A percentile compares a stretch with the other conserved stretches of the same genome.
Evolutionary conservation across 2,888 invertebrate genomes (phyloP).

Genomic region (Hetaerina titia): DNA sequence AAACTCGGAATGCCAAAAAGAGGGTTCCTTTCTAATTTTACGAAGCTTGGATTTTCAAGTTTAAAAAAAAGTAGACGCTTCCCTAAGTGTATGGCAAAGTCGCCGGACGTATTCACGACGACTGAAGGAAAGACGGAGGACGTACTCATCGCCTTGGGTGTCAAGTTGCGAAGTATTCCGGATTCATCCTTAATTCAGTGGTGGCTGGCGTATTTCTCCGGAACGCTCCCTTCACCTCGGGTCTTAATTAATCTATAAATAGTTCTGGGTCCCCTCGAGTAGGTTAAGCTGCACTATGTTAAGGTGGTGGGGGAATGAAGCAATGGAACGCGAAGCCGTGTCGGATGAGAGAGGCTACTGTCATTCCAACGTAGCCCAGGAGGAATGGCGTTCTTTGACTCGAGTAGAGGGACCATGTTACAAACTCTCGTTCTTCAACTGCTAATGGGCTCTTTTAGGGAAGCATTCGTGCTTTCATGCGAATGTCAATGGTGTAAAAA

Average conservation of each 20-base stretch:
- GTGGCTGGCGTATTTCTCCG: background rate
- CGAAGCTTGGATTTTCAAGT: background rate
- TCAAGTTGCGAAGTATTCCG: background rate
- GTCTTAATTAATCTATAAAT: slow-evolving; percentile 29
- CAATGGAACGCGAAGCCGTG: background rate
- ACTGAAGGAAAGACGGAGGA: background rate
- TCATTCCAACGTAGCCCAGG: background rate
- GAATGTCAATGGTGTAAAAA: background rate
- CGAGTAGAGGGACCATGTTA: background rate
- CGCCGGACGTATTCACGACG: background rate
- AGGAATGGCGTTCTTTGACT: background rate
- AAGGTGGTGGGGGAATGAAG: background rate
- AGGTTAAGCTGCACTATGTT: background rate
- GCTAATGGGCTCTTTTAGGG: background rate
- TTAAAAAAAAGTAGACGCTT: background rate
- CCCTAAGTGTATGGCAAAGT: background rate
- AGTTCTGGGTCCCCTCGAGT: background rate
- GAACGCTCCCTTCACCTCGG: background rate
- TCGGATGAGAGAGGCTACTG: background rate
- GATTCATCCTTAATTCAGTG: background rate
- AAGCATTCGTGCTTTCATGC: background rate
- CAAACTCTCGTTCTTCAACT: background rate
- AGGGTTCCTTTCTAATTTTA: background rate
- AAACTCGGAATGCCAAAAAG: background rate
- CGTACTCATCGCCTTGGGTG: background rate